Evolutionary conservation across 2,888 invertebrate genomes (phyloP), one percentile per base, ranked within the genome.

Genomic region (Nesidiocoris tenuis): DNA sequence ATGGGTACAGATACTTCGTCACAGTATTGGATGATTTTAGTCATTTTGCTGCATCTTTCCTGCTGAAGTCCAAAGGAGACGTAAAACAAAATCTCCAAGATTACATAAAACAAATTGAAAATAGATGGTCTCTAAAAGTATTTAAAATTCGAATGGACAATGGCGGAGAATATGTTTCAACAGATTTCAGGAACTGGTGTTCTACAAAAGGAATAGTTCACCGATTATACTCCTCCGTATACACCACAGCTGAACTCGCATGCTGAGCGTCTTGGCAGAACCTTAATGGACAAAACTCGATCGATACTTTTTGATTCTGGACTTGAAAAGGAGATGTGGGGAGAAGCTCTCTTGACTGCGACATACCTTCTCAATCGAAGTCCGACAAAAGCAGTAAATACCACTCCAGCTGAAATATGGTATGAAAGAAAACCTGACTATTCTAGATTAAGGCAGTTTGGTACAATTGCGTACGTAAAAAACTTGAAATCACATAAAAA

Each of bases 401-500:
- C 82, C 3, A 65, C 65, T 18, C 82, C 82, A 9, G 72, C 61
- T 61, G 82, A 82, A 79, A 75, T 76, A 23, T 82, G 82, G 82
- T 78, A 75, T 9, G 76, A 75, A 3, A 78, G 72, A 68, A 81
- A 79, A 79, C 81, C 82, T 17, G 77, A 82, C 74, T 71, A 82
- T 24, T 79, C 79, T 39, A 78, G 78, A 54, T 22, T 83, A 23
- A 78, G 80, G 79, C 76, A 81, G 1, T 83, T 83, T 80, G 82
- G 82, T 9, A 76, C 77, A 61, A 66, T 61, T 71, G 81, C 80
- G 2, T 80, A 81, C 79, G 79, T 79, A 12, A 81, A 82, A 78
- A 66, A 77, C 1, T 39, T 81, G 7, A 18, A 21, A 19, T 74
- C 80, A 7, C 16, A 79, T 16, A 80, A 79, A 75, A 82, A 82